Percentiles rank a stretch among this genome's conserved stretches.
Conservation (phyloP, 2,113 vertebrate species). For the Rhinolophus ferrumequinum region DNA sequence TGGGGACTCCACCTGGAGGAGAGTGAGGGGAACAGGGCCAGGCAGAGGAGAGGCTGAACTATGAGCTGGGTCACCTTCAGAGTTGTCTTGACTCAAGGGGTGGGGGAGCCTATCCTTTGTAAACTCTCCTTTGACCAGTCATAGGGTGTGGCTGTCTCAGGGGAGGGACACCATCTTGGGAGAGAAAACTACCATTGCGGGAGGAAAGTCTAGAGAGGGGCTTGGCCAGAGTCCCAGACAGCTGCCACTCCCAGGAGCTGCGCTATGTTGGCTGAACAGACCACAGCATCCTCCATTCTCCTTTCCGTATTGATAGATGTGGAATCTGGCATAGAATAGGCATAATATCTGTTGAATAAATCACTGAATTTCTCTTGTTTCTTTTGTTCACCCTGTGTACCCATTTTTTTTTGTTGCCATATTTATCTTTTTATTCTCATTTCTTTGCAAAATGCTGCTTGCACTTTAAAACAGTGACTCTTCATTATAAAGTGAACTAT, state of each 20-base stretch:
- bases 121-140: background rate
- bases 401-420: background rate
- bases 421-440: background rate
- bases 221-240: background rate
- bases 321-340: background rate
- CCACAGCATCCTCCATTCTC: background rate
- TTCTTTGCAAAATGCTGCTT: constrained; percentile 12
- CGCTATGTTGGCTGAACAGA: too few relatives aligned
- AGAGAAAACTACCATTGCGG: background rate
- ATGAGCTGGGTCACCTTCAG: background rate
- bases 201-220: background rate
- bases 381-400: background rate
- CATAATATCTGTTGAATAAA: background rate
- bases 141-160: background rate
- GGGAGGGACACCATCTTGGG: too few relatives aligned
- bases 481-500: background rate
- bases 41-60: background rate
- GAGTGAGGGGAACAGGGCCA: background rate
- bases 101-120: background rate
- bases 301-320: fast-evolving
- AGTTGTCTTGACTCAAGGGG: background rate
- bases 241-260: too few relatives aligned
- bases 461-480: constrained; percentile 35
- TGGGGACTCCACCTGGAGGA: background rate
- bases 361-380: background rate